Percentiles rank a stretch among this genome's conserved stretches.
phyloP scores from a whole-genome alignment of 2,888 invertebrate species.

The Dryococelus australis region DNA sequence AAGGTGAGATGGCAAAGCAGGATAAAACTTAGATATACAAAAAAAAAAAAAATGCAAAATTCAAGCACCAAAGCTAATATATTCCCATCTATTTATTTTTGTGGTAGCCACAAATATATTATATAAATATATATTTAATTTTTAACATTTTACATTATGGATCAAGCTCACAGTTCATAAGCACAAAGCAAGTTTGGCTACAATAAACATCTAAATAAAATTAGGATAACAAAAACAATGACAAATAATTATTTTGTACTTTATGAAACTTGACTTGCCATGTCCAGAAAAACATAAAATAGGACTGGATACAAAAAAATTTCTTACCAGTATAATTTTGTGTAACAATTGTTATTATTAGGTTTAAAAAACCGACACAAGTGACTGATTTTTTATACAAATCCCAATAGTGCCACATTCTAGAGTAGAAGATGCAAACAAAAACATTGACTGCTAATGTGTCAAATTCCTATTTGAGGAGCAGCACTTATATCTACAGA shows the following conservation, averaged over 20 bases:
- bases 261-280: slow-evolving; percentile 23
- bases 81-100: slow-evolving; percentile 23
- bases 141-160: slow-evolving; percentile 12
- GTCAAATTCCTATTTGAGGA: no score
- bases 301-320: no score
- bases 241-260: slow-evolving; percentile 19
- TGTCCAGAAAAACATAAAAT: not conserved
- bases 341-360: no score
- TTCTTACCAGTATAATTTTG: no score
- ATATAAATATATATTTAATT: slow-evolving; percentile 25
- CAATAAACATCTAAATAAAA: slow-evolving; percentile 23
- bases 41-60: not conserved
- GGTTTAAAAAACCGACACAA: no score
- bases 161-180: slow-evolving; percentile 23
- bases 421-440: no score
- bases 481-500: no score
- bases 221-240: slow-evolving; percentile 23
- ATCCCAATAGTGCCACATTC: no score
- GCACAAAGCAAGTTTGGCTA: not conserved
- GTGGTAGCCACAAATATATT: not conserved
- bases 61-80: not conserved
- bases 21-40: no score
- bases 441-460: no score
- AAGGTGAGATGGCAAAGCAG: no score
- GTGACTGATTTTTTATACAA: no score